Conservation (phyloP, 2,113 vertebrate species). For the Dasyurus viverrinus region DNA sequence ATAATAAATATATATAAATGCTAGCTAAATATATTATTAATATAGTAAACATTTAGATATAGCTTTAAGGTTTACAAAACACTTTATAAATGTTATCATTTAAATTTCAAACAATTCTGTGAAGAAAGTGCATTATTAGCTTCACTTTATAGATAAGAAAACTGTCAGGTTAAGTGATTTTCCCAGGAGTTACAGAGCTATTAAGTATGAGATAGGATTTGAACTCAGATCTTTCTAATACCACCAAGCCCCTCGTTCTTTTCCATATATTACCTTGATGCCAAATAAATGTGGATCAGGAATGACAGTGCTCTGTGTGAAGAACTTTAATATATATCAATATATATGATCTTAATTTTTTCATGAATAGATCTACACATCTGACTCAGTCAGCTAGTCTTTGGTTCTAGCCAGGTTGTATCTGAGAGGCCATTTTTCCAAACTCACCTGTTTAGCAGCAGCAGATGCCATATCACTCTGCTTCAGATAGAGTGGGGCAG, state of each 20-base stretch:
- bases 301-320: background rate
- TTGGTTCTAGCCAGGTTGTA: background rate
- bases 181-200: background rate
- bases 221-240: background rate
- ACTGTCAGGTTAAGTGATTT: background rate
- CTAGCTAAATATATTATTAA: background rate
- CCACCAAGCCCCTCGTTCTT: background rate
- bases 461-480: conserved; percentile 93
- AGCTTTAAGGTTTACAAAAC: background rate
- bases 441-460: conserved; percentile 92
- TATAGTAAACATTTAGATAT: background rate
- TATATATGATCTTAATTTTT: background rate
- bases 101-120: background rate
- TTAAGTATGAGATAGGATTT: background rate
- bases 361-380: background rate
- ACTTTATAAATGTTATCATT: background rate
- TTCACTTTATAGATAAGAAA: background rate
- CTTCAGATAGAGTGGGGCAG: conserved; percentile 94
- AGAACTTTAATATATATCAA: background rate
- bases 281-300: background rate
- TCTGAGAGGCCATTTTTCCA: background rate
- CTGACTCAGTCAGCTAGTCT: background rate
- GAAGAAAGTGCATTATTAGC: background rate
- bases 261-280: background rate
- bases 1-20: background rate